A percentile compares a stretch with the other conserved stretches of the same genome.
phyloP scores from a whole-genome alignment of 2,113 vertebrate species.

The Sphaerodactylus townsendi region DNA sequence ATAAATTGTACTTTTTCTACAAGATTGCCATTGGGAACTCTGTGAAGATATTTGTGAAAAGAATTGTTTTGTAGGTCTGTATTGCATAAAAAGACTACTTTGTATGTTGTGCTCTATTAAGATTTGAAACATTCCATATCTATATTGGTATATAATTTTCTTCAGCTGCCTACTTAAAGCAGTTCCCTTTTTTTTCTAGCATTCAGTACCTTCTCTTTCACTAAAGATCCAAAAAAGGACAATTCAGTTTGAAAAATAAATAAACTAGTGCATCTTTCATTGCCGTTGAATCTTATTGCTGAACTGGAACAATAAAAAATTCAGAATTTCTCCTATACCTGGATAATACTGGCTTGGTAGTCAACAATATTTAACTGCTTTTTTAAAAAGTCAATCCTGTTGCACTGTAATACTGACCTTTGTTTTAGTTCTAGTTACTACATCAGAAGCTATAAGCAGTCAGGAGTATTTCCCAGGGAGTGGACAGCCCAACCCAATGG shows the following conservation, averaged over 20 bases:
- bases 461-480: too few relatives aligned
- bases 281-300: constrained; percentile 9
- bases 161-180: constrained; percentile 46
- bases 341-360: background rate
- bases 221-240: constrained; percentile 79
- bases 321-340: background rate
- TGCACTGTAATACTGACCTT: background rate
- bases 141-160: constrained; percentile 55
- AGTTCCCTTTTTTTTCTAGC: constrained; percentile 47
- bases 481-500: too few relatives aligned
- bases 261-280: constrained; percentile 65
- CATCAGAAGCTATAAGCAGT: background rate
- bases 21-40: constrained; percentile 76
- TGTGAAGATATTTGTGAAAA: constrained; percentile 78
- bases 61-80: constrained; percentile 74
- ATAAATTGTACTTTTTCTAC: constrained; percentile 79
- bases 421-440: background rate
- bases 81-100: constrained; percentile 77
- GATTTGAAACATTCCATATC: constrained; percentile 67
- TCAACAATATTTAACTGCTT: background rate
- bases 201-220: constrained; percentile 64
- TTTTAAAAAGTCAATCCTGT: background rate
- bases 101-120: constrained; percentile 72
- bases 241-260: constrained; percentile 76
- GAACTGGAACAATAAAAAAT: background rate